Base-by-base conservation (phyloP, 2,797 vertebrate species). In the Mallotus villosus region DNA sequence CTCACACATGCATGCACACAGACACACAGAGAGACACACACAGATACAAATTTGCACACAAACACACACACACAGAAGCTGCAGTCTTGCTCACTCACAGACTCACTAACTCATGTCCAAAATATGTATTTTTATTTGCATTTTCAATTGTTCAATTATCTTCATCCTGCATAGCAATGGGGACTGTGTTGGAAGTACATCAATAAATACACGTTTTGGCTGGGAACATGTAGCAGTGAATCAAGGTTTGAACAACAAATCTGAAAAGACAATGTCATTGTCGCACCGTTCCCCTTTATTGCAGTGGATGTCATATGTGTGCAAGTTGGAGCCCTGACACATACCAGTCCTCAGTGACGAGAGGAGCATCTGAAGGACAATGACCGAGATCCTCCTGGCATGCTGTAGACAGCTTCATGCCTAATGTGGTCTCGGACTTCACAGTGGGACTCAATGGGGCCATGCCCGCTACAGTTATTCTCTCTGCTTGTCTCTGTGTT, bases 1-100 rank as follows among this genome's bases (percentile, higher is more conserved):
- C 32, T 34, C 91, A 92, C 89, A 92, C 91, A 92, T 90, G 62
- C 27, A 49, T 27, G 61, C 21, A 65, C 46, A 81, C 57, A 74
- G 70, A 81, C 75, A 73, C 64, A 93, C 81, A 85, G 88, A 93
- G 89, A 94, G 90, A 93, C n/a, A 63, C 67, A 93, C 82, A 85
- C 89, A 93, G 89, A 94, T 91, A 93, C 24, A 63, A 41, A 68
- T 62, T 63, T 76, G 16, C 62, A 71, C 63, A 78, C 24, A 46
- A 63, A 80, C 49, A 67, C 66, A 71, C 66, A 71, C 32, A 34
- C 32, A 6, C 37, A 68, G n/a, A n/a, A 46, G 12, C 41, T 46
- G 41, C 41, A 46, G 41, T 46, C 41, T 46, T 46, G 41, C 41
- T 46, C 41, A 46, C 41, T 12, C 37, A 41, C 37, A 41, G 37